phyloP scores from a whole-genome alignment of 2,797 vertebrate genomes.

The Catostomus latipinnis region DNA sequence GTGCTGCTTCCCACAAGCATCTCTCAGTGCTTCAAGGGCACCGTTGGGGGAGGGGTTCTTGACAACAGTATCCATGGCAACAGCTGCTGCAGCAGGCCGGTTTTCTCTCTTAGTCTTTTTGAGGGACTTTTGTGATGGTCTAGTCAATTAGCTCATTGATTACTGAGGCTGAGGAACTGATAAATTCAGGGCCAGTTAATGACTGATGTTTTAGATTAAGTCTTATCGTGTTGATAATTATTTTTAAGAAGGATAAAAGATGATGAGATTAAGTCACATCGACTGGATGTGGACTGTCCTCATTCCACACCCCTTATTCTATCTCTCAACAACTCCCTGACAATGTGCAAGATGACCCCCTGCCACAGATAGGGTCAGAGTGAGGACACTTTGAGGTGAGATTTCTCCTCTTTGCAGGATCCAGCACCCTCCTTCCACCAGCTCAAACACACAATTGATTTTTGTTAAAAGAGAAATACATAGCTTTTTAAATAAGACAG shows the following conservation, averaged over 20 bases:
- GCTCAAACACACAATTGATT: conserved; percentile 3
- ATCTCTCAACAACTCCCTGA: background rate
- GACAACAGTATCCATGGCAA: conserved; percentile 77
- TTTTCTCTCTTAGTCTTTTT: conserved; percentile 36
- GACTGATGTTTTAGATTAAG: conserved; percentile 15
- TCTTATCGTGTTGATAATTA: background rate
- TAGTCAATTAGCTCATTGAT: conserved; percentile 1
- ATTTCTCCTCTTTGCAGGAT: conserved; percentile 23
- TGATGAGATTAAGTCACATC: background rate
- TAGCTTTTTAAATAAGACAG: too few relatives aligned
- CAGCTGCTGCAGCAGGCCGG: conserved; percentile 57
- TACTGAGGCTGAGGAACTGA: background rate
- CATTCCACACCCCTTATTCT: background rate
- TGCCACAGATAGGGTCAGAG: conserved; percentile 18
- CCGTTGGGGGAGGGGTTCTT: conserved; percentile 56
- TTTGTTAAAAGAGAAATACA: background rate
- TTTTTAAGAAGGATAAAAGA: background rate
- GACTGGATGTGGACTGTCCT: background rate
- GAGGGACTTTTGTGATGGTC: conserved; percentile 7
- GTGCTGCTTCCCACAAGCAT: conserved; percentile 43
- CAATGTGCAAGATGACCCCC: conserved; percentile 8
- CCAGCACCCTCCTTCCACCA: background rate
- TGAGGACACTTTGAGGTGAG: conserved; percentile 1
- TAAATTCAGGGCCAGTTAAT: conserved; percentile 9
- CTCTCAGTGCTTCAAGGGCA: conserved; percentile 64